Base-by-base conservation (phyloP, 2,113 vertebrate genomes). In the Dasyurus viverrinus region DNA sequence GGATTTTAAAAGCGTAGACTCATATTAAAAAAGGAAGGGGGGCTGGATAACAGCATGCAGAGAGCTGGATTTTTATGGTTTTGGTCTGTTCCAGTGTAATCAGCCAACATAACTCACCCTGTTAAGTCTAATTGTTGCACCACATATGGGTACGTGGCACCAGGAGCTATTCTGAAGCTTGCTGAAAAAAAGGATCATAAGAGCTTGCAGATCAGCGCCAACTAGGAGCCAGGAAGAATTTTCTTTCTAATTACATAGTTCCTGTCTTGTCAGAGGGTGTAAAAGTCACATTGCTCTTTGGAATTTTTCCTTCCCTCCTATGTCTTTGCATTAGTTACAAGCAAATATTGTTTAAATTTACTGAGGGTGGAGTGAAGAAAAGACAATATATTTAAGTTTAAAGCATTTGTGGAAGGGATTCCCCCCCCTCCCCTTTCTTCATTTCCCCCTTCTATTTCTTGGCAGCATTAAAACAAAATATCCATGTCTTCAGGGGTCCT, bases 71-170 rank as follows among this genome's bases (percentile, higher is more conserved):
- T 97, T 84, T 97, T 95, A 98, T 97, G 89, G 91, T 50, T 95
- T 95, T 95, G 89, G 50, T 53, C 93, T 95, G n/a, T 94, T 97
- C 97, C 98, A 98, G 95, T 94, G 42, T 94, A 53, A 95, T 93
- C 94, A 90, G 96, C 96, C 97, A 96, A 47, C 53, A 93, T 92
- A 96, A 48, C 54, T 52, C 90, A 46, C 42, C 36, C 91, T 92
- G 94, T 94, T 94, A 94, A 95, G 47, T 89, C 90, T 95, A 91
- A 95, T 93, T 96, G 95, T 96, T 95, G 91, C 57, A 84, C 76
- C 60, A 91, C 94, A 96, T 95, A 48, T 90, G 92, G 68, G 89
- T 95, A 95, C 68, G 89, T 97, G 95, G 97, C 93, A 96, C 89
- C 92, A 26, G 60, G 53, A 92, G 94, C 94, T 97, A 93, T 96